These are phyloP conservation scores for Vanacampus margaritifer DNA, from an alignment of 2,113 vertebrate species.

Conservation along the genomic window DNA sequence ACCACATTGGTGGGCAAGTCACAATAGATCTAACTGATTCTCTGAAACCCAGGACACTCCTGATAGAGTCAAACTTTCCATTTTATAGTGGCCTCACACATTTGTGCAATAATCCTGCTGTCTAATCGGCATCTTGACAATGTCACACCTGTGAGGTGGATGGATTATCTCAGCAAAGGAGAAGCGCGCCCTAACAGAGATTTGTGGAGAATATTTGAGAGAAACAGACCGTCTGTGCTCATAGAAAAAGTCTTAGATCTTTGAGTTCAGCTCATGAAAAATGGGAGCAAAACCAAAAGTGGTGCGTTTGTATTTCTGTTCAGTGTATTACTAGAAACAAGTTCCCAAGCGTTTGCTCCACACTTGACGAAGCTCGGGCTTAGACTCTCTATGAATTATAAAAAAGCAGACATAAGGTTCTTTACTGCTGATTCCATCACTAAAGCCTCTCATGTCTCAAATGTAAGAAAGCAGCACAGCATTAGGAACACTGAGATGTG, in stretches of 20 bases:
- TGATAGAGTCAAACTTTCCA: too few relatives aligned
- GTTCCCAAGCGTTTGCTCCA: not conserved
- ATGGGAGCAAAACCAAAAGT: not conserved
- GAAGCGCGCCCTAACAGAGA: not conserved
- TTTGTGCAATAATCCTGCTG: not conserved
- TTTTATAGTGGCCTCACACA: not conserved
- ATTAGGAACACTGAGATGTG: not conserved
- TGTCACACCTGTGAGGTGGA: not conserved
- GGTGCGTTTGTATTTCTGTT: not conserved
- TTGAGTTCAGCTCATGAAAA: not conserved
- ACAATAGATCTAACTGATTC: too few relatives aligned
- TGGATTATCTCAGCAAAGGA: not conserved
- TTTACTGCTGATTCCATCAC: constrained; percentile 47
- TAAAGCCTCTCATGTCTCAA: constrained; percentile 6
- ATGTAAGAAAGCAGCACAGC: not conserved
- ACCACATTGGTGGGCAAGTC: too few relatives aligned
- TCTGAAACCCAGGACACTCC: too few relatives aligned
- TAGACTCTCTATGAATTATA: constrained; percentile 29
- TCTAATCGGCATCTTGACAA: not conserved
- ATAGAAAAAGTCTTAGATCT: not conserved
- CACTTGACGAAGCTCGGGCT: not conserved
- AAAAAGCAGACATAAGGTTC: constrained; percentile 14
- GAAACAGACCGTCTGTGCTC: not conserved
- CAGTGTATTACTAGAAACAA: not conserved
- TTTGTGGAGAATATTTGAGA: not conserved